Evolutionary conservation across 2,797 vertebrate species (phyloP).

Genomic region (Sebastes diaconus): DNA sequence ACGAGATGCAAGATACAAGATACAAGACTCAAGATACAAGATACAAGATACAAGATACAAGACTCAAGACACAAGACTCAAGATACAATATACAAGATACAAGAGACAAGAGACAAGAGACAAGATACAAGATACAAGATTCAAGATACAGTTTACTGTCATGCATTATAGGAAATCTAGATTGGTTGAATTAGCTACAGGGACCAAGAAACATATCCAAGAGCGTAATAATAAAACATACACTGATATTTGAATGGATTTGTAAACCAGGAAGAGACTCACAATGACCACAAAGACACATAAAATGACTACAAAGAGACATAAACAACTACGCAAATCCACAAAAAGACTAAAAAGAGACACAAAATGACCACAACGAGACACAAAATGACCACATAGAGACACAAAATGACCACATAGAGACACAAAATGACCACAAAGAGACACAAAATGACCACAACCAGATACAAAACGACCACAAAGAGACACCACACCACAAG

Average conservation of each 20-base stretch:
- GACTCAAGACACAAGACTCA: rapidly evolving
- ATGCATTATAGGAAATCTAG: background rate
- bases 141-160: background rate
- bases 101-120: background rate
- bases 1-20: background rate
- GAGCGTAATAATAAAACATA: too few species aligned
- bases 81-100: background rate
- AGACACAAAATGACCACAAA: too few species aligned
- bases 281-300: background rate
- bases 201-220: too few species aligned
- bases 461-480: rapidly evolving
- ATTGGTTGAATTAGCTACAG: background rate
- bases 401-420: too few species aligned
- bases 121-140: background rate
- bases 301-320: background rate
- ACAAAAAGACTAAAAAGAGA: too few species aligned
- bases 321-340: background rate
- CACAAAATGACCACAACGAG: too few species aligned
- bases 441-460: too few species aligned
- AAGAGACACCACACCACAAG: too few species aligned
- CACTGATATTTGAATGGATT: background rate
- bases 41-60: rapidly evolving
- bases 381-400: too few species aligned
- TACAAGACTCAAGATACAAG: background rate
- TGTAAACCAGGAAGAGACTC: background rate